A percentile compares a stretch with the other conserved stretches of the same genome.
These are phyloP conservation scores for Trochalopteron elliotii DNA, from an alignment of 2,113 vertebrate species.

Conservation along the genomic window DNA sequence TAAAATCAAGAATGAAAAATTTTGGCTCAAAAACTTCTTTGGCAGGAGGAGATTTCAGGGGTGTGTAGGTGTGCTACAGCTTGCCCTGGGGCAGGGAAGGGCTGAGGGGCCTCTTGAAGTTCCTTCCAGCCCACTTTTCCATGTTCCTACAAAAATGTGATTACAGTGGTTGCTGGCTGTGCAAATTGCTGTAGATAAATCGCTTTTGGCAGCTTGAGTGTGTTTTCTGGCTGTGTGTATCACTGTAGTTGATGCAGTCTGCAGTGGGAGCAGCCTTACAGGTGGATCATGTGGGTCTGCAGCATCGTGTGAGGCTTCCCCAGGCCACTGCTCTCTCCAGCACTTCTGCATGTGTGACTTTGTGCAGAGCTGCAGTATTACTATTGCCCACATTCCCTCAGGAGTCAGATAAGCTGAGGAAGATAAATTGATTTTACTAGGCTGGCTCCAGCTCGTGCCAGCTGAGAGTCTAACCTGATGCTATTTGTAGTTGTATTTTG, in stretches of 20 bases:
- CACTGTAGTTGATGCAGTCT: neutral
- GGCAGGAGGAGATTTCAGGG: neutral
- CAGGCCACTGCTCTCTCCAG: neutral
- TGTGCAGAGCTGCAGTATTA: neutral
- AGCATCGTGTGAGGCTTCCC: rapidly evolving
- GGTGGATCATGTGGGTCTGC: neutral
- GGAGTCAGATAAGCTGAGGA: neutral
- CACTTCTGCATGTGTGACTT: neutral
- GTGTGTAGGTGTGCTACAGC: neutral
- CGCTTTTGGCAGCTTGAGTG: neutral
- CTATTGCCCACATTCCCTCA: neutral
- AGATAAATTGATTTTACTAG: neutral
- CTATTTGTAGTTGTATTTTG: neutral
- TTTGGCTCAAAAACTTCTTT: neutral
- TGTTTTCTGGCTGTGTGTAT: neutral
- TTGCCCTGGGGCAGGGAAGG: neutral
- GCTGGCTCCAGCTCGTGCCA: neutral
- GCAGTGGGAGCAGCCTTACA: rapidly evolving
- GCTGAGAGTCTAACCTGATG: neutral
- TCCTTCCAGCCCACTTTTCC: neutral
- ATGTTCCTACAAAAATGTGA: neutral
- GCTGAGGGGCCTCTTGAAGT: neutral
- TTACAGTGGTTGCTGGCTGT: neutral
- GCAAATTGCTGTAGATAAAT: neutral
- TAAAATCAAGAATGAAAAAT: neutral